Base-by-base conservation (phyloP, 1,140 invertebrate genomes). In the Cepaea nemoralis region DNA sequence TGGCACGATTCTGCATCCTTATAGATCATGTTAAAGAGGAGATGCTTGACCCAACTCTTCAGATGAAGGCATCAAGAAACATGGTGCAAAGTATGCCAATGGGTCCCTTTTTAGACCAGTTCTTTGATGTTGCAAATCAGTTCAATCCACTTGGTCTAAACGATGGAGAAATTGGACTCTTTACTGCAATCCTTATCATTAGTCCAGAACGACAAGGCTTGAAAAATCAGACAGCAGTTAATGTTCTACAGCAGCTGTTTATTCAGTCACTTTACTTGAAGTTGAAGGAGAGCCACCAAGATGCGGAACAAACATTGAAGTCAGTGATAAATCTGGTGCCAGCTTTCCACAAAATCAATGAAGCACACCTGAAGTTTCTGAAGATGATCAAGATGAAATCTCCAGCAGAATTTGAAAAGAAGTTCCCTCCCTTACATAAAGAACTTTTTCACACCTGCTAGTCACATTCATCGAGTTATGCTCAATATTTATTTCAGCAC, bases 21-120 rank as follows among this genome's bases (percentile, higher is more conserved):
- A 87, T 92, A 5, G 88, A 91, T 63, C 75, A 81, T 24, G 80
- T 84, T 1, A 86, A 86, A 12, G 82, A 87, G n/a, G 82, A 85
- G 33, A 90, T 92, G 90, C 85, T 91, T 67, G 88, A 91, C 71
- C 91, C 91, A 16, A 83, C 83, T 42, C 88, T 90, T 86, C 86
- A 87, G 39, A 84, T 88, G 80, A 86, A 86, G 69, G 88, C 88
- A 77, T 86, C 89, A 14, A 87, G 87, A 66, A 5, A 16, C 6
- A 16, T 59, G 16, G 55, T 59, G 0, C 8, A 33, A 37, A 22
- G 40, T n/a, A 77, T 91, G 87, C 90, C 89, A 24, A 88, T 91
- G 85, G 90, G 90, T n/a, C 78, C 83, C 45, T 91, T 91, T 82
- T 80, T 91, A 63, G 86, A 89, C 24, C 89, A 91, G 77, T 90